phyloP scores from a whole-genome alignment of 2,113 vertebrate species.

The Ceyx margarethae region DNA sequence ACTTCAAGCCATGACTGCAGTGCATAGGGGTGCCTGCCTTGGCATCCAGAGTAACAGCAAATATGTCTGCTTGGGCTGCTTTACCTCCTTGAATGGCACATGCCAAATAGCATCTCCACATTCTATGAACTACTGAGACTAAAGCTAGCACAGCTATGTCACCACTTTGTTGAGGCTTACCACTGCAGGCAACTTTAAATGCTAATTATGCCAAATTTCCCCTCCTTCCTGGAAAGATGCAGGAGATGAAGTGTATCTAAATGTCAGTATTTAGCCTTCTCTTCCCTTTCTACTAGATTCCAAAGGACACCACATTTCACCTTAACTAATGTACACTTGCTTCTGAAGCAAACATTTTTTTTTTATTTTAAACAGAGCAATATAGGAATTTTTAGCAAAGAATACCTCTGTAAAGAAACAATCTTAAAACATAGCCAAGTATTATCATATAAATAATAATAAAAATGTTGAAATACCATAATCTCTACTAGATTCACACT shows the following conservation, averaged over 20 bases:
- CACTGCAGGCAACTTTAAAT: neutral
- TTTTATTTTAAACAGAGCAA: neutral
- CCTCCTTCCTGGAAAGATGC: neutral
- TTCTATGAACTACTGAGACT: neutral
- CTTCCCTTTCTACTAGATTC: neutral
- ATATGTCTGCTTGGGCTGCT: neutral
- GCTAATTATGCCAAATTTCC: neutral
- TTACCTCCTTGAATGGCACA: accelerated
- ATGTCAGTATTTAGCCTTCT: neutral
- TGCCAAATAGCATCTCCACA: accelerated
- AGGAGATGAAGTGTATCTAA: neutral
- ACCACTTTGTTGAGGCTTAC: neutral
- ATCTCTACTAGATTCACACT: neutral
- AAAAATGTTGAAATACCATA: neutral
- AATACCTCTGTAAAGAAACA: neutral
- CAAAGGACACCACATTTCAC: neutral
- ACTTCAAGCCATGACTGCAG: neutral
- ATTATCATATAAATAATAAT: neutral
- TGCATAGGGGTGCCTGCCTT: accelerated
- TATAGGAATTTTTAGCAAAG: neutral
- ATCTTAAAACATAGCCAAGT: neutral
- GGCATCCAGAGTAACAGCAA: neutral
- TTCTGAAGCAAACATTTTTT: neutral
- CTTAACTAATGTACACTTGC: neutral
- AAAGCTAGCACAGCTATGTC: neutral